A percentile compares a stretch with the other conserved stretches of the same genome.
These are phyloP conservation scores for Stegastes partitus DNA, from an alignment of 2,113 vertebrate genomes.

Conservation along the genomic window DNA sequence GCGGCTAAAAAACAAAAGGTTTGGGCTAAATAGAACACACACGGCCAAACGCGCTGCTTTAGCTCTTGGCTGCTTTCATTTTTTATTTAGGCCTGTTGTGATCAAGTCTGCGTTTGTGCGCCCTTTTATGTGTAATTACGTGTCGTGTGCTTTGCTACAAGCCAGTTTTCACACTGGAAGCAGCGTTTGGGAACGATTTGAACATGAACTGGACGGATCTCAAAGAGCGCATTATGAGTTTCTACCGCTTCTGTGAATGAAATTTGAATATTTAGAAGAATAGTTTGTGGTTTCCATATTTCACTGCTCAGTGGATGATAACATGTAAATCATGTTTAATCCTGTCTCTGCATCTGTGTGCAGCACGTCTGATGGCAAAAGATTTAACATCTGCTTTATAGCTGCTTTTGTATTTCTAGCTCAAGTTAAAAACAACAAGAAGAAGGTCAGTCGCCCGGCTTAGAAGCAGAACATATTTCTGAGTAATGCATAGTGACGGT, in stretches of 20 bases:
- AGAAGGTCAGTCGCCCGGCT: too few relatives aligned
- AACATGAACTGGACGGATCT: constrained; percentile 9
- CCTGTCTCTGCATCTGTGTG: too few relatives aligned
- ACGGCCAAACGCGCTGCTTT: neutral
- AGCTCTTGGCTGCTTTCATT: constrained; percentile 10
- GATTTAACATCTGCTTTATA: too few relatives aligned
- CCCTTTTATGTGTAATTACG: constrained; percentile 14
- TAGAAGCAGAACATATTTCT: too few relatives aligned
- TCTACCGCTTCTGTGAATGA: neutral
- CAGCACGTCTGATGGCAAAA: too few relatives aligned
- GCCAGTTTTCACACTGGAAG: constrained; percentile 5
- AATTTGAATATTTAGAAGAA: neutral
- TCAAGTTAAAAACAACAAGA: too few relatives aligned
- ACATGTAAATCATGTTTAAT: too few relatives aligned
- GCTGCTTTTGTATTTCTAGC: too few relatives aligned
- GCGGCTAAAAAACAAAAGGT: constrained; percentile 53
- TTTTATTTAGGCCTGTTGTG: neutral
- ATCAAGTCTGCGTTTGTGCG: constrained; percentile 16
- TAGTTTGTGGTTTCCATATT: neutral
- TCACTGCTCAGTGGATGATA: too few relatives aligned
- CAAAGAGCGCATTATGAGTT: neutral
- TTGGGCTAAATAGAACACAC: constrained; percentile 16
- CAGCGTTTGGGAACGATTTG: constrained; percentile 9
- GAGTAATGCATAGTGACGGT: neutral
- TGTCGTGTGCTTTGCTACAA: constrained; percentile 13